Evolutionary conservation across 2,797 vertebrate genomes (phyloP).

Genomic region (Crypturellus tataupa): DNA sequence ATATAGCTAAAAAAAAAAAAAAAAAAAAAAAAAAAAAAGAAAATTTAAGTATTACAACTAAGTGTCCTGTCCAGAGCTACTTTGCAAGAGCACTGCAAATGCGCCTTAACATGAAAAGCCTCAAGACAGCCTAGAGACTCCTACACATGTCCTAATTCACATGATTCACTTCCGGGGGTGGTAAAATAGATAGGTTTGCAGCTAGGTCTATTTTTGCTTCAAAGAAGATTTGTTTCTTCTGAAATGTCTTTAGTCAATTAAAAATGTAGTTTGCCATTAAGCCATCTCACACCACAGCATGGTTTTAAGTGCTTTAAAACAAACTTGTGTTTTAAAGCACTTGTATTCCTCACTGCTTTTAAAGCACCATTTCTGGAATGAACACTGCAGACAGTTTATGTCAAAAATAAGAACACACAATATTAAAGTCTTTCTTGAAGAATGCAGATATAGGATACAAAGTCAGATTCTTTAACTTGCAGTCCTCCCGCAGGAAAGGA

Average conservation of each 20-base stretch:
- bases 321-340: too few species aligned
- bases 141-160: constrained; percentile 28
- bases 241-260: background rate
- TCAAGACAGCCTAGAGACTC: constrained; percentile 14
- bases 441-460: background rate
- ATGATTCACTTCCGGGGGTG: constrained; percentile 32
- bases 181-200: constrained; percentile 20
- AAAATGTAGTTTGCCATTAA: constrained; percentile 2
- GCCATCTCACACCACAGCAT: background rate
- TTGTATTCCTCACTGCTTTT: background rate
- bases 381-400: background rate
- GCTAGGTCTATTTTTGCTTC: constrained; percentile 15
- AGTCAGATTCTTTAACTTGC: background rate
- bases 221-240: constrained; percentile 15
- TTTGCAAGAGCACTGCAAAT: constrained; percentile 47
- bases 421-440: background rate
- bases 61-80: constrained; percentile 24
- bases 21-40: constrained; percentile 10
- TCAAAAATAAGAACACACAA: background rate
- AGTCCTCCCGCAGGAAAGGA: background rate
- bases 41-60: background rate
- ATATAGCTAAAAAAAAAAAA: constrained; percentile 25
- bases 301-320: background rate
- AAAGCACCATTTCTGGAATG: background rate
- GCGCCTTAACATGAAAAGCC: constrained; percentile 48